These are phyloP conservation scores for Anguilla anguilla DNA, from an alignment of 2,797 vertebrate species.

Conservation along the genomic window DNA sequence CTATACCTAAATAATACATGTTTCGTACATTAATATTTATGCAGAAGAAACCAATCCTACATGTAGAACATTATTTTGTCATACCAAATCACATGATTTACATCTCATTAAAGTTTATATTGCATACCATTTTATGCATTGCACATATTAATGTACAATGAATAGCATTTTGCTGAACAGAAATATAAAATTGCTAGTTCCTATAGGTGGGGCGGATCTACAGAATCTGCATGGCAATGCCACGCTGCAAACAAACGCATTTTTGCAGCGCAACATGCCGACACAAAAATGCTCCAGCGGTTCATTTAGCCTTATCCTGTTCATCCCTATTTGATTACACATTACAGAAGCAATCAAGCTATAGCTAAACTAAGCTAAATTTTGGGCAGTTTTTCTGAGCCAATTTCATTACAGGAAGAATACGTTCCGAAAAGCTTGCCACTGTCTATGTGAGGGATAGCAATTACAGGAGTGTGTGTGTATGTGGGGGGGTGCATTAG, in stretches of 20 bases:
- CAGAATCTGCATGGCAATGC: neutral
- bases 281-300: neutral
- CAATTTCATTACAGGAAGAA: neutral
- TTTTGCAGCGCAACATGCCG: conserved; percentile 12
- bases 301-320: conserved; percentile 1
- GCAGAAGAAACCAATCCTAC: conserved; percentile 10
- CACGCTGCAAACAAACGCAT: conserved; percentile 9
- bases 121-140: neutral
- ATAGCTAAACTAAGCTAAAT: neutral
- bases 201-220: neutral
- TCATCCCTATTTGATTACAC: neutral
- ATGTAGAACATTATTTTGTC: neutral
- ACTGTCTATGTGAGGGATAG: neutral
- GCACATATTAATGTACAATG: neutral
- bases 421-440: neutral
- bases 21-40: conserved; percentile 29
- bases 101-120: neutral
- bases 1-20: conserved; percentile 29
- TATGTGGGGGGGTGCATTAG: neutral
- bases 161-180: neutral
- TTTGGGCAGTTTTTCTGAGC: neutral
- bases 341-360: neutral
- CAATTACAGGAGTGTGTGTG: neutral
- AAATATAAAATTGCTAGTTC: neutral
- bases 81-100: neutral